Evolutionary conservation across 2,888 invertebrate species (phyloP).

Genomic region (Torymus aiolomorphi): DNA sequence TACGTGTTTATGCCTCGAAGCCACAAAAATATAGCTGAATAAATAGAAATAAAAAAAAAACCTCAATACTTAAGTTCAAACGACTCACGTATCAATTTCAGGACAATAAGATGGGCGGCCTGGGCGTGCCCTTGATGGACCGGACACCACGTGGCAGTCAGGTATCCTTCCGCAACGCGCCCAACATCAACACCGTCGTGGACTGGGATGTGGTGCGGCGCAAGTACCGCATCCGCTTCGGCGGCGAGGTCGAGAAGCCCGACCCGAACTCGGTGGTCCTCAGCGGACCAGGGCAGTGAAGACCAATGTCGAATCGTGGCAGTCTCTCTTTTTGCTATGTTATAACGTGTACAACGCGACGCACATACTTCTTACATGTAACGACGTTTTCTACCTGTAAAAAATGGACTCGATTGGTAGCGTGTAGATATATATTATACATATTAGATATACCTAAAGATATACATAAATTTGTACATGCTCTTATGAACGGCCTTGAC

Average conservation of each 20-base stretch:
- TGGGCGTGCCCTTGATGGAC: slow-evolving; percentile 66
- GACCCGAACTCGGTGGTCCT: not conserved
- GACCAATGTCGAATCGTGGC: not conserved
- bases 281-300: not conserved
- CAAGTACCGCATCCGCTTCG: slow-evolving; percentile 75
- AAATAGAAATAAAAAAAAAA: no score
- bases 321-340: not conserved
- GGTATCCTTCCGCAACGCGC: slow-evolving; percentile 66
- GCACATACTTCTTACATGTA: not conserved
- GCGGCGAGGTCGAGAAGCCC: slow-evolving; percentile 61
- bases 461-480: slow-evolving; percentile 7
- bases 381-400: slow-evolving; percentile 18
- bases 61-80: no score
- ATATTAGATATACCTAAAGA: not conserved
- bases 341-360: not conserved
- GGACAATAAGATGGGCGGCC: slow-evolving; percentile 70
- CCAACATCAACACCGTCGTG: slow-evolving; percentile 75
- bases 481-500: not conserved
- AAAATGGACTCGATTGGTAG: not conserved
- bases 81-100: slow-evolving; percentile 37
- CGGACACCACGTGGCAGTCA: slow-evolving; percentile 72
- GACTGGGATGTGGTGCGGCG: slow-evolving; percentile 76
- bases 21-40: no score
- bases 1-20: no score
- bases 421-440: not conserved